Evolutionary conservation across 2,113 vertebrate species (phyloP).

Genomic region (Saccopteryx leptura): DNA sequence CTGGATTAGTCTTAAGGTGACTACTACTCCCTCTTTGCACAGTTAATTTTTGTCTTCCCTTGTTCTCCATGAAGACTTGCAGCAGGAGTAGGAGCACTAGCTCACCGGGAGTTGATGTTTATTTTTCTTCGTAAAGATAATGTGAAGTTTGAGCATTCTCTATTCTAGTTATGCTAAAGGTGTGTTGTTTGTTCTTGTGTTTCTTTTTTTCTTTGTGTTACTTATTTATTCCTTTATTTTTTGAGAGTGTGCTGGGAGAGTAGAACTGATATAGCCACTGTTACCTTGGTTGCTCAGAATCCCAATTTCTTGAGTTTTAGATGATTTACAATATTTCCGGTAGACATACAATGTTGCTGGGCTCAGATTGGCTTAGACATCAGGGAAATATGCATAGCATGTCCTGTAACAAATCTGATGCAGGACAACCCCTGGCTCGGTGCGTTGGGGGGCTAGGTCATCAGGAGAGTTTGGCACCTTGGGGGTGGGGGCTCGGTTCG

Average conservation of each 20-base stretch:
- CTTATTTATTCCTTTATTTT: neutral
- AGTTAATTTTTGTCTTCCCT: neutral
- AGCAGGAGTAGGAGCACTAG: neutral
- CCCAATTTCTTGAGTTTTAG: conserved; percentile 3
- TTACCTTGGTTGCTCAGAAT: neutral
- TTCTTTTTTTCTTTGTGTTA: neutral
- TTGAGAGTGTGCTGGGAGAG: neutral
- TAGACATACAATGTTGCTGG: neutral
- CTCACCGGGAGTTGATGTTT: neutral
- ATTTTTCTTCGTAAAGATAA: neutral
- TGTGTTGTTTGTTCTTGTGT: neutral
- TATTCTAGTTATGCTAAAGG: neutral
- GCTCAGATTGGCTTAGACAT: neutral
- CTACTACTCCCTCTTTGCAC: neutral
- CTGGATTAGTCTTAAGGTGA: too few relatives aligned
- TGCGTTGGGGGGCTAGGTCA: too few relatives aligned
- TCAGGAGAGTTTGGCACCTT: too few relatives aligned
- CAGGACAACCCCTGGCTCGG: neutral
- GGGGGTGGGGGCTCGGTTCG: too few relatives aligned
- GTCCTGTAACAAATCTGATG: neutral
- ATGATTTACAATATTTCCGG: neutral
- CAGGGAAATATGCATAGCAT: neutral
- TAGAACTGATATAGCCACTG: neutral
- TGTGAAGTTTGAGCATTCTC: neutral
- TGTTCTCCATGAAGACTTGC: neutral